Conservation (phyloP, 2,888 invertebrate genomes). For the Chrysodeixis includens region DNA sequence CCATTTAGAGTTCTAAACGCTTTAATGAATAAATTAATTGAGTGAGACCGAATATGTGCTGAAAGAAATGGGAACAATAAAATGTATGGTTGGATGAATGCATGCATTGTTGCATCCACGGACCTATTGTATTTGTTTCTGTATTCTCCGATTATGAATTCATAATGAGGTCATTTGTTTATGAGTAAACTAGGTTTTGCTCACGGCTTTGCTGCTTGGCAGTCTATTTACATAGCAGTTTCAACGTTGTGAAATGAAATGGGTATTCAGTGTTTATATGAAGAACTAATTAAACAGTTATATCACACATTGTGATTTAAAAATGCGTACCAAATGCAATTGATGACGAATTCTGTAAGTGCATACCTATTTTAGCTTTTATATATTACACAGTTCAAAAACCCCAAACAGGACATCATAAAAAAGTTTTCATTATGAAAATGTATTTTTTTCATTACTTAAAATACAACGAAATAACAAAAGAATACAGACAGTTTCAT, state of each 20-base stretch:
- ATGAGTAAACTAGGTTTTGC: neutral
- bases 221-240: neutral
- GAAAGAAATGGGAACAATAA: slow-evolving; percentile 57
- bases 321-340: no score
- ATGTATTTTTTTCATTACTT: neutral
- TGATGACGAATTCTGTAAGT: no score
- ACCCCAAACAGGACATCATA: no score
- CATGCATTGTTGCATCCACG: slow-evolving; percentile 74
- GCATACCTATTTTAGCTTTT: no score
- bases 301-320: no score
- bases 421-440: neutral
- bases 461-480: neutral
- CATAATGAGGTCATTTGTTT: slow-evolving; percentile 68
- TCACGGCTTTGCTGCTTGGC: neutral
- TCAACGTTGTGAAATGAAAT: neutral
- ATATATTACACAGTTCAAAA: no score
- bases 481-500: neutral
- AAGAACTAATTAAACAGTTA: no score
- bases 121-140: slow-evolving; percentile 66
- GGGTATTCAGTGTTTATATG: no score
- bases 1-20: slow-evolving; percentile 35
- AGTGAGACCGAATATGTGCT: slow-evolving; percentile 57
- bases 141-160: slow-evolving; percentile 59
- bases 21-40: slow-evolving; percentile 59
- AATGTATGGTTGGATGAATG: slow-evolving; percentile 68